Evolutionary conservation across 64 coral and sea anemone genomes (phyloP), one percentile per base, ranked within the genome.

Genomic region (Dendrophyllia cribrosa): DNA sequence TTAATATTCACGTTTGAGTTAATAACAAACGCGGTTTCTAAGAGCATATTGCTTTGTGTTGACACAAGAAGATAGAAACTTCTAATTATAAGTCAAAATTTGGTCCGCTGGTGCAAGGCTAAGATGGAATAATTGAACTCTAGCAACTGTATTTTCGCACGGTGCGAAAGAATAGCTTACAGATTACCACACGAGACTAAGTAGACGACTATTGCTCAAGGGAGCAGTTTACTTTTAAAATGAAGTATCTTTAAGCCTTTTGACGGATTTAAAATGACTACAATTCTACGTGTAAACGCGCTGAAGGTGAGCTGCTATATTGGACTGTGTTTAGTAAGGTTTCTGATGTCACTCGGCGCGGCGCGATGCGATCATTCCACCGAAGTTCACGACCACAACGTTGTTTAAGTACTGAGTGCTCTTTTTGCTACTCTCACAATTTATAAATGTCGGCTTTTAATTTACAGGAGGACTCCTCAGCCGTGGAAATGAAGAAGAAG

Each of bases 401-500:
- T 44, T 61, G 34, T 34, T 43, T 82, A 1, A n/a, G 19, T 10
- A 24, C 9, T 60, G 16, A 64, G 60, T 66, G 79, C n/a, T 77
- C 59, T 44, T 65, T 48, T 79, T 15, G 4, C 22, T 19, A 24
- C 3, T 5, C 5, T 19, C 16, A 8, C 16, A 13, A 4, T 50
- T 50, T 50, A 4, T 14, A 44, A 65, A 68, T 68, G 62, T 21
- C 61, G 20, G 9, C 50, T 84, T 66, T 47, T 50, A 1, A 50
- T 68, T 68, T 16, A 44, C 45, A 84, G 80, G 80, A 84, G 4
- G 80, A 84, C 9, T 64, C 61, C 23, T 48, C 80, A 51, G 20
- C 80, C 19, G 62, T 68, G 45, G 80, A 84, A 67, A 84, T 84
- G 80, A 84, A 84, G 80, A 84, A 84, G 62, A 84, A 47, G 62